phyloP scores from a whole-genome alignment of 1,140 invertebrate species.

The Lucilia sericata region DNA sequence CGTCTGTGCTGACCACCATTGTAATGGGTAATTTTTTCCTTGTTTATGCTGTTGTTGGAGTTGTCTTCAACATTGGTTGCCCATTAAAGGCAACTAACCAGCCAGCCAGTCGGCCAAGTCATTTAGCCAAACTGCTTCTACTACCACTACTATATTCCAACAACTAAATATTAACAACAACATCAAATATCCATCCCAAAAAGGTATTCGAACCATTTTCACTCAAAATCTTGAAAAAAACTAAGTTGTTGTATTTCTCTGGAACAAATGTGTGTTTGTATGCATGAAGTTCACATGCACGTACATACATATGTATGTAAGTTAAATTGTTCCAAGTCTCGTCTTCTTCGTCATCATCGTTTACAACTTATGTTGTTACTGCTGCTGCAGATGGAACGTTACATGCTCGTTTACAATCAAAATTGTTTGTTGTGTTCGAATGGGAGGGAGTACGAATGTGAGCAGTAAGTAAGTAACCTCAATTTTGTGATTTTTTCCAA shows the following conservation, averaged over 20 bases:
- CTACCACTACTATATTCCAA: background rate
- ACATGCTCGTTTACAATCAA: constrained; percentile 44
- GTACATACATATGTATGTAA: background rate
- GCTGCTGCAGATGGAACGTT: background rate
- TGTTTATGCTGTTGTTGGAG: background rate
- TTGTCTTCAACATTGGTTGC: background rate
- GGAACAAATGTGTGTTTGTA: background rate
- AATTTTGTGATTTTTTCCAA: constrained; percentile 24
- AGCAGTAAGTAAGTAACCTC: constrained; percentile 17
- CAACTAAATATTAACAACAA: background rate
- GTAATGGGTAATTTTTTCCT: constrained; percentile 4
- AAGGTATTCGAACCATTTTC: constrained; percentile 8
- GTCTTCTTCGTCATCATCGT: background rate
- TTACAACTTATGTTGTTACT: background rate
- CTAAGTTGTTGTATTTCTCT: background rate
- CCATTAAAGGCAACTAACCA: background rate
- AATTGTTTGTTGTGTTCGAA: constrained; percentile 24
- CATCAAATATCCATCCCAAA: background rate
- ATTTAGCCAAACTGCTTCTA: constrained; percentile 10
- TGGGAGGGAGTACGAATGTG: too few relatives aligned
- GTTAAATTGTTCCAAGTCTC: background rate
- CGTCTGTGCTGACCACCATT: background rate
- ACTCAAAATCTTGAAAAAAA: background rate
- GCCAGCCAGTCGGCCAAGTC: background rate
- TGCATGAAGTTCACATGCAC: background rate